phyloP scores from a whole-genome alignment of 2,888 invertebrate genomes.

The Harpalus rubripes region DNA sequence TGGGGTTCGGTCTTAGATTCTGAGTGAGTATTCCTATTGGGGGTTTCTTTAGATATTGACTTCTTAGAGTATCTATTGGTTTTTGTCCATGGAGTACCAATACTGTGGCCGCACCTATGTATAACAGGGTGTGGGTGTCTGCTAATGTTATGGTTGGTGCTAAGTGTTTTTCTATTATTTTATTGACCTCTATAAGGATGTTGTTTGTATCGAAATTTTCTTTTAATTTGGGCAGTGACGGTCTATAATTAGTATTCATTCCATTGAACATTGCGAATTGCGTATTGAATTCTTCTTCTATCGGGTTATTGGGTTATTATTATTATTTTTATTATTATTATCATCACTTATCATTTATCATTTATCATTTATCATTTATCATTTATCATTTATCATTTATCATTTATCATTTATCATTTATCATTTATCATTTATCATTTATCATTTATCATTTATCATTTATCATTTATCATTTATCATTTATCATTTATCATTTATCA shows the following conservation, averaged over 20 bases:
- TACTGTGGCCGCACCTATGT: not conserved
- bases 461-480: no score
- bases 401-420: no score
- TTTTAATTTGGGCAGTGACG: not conserved
- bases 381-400: no score
- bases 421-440: no score
- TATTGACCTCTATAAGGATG: not conserved
- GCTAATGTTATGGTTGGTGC: not conserved
- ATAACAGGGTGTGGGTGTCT: not conserved
- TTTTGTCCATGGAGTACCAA: slow-evolving; percentile 3
- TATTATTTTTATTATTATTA: no score
- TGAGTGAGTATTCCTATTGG: not conserved
- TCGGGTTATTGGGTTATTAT: no score
- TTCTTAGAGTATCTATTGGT: not conserved
- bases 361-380: no score
- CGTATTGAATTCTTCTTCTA: no score
- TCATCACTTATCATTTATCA: no score
- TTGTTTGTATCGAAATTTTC: not conserved
- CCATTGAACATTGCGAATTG: not conserved
- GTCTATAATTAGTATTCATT: not conserved
- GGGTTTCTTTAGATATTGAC: not conserved
- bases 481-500: no score
- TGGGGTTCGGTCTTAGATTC: not conserved
- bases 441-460: no score
- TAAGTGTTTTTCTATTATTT: not conserved